Conservation (phyloP, 2,113 vertebrate genomes). For the human region GRCh38 chr7:22258001-22258500, state of each 20-base stretch:
- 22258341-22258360: not conserved
- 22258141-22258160: not conserved
- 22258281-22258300: not conserved
- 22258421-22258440: no score
- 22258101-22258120: not conserved
- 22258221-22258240: not conserved
- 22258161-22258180: not conserved
- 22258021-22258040: not conserved
- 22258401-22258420: no score
- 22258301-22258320: not conserved
- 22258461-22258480: no score
- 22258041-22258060: slow-evolving; percentile 19
- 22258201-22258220: not conserved
- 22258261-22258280: not conserved
- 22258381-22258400: no score
- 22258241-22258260: not conserved
- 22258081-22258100: not conserved
- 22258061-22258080: not conserved
- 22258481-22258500: no score
- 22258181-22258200: not conserved
- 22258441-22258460: no score
- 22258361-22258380: no score
- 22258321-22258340: not conserved
- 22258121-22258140: not conserved
- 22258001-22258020: not conserved